Evolutionary conservation across 2,888 invertebrate genomes (phyloP), one percentile per base, ranked within the genome.

Genomic region (Malacosoma neustria): DNA sequence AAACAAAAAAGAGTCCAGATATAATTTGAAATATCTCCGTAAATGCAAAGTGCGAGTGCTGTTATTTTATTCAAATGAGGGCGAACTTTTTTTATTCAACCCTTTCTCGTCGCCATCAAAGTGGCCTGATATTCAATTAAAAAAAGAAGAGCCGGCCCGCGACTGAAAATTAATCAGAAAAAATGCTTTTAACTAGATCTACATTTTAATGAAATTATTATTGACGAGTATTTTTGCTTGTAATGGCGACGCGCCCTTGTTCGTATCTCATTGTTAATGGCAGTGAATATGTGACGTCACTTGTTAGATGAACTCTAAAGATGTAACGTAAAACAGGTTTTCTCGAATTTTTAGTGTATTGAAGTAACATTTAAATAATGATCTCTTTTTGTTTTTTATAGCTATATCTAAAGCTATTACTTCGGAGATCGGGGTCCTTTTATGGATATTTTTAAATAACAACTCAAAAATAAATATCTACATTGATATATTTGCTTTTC

Each of bases 21-120:
- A 84, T 85, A 85, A 85, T 85, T 84, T 82, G 82, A 82, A 85
- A 85, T 85, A 85, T 85, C 84, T 81, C 79, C 80, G 85, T 81
- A 84, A 85, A 85, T 82, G 85, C 81, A 82, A 84, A 85, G 82
- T 80, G 80, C 68, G 84, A 85, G 85, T 82, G 81, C 81, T 84
- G 85, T 85, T 85, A 85, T 85, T 85, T 85, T 85, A 85, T 85
- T 85, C 84, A 85, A 85, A 85, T 85, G 84, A 85, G 85, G 80
- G 71, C 63, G 72, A 82, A 80, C 75, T 82, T 84, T 85, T 76
- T 81, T 22, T 22, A 7, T 80, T 61, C 67, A 81, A 75, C 81
- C 85, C 75, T 77, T 82, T 81, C 79, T 71, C 76, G 68, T 59
- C 72, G 75, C 82, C 84, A 82, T 85, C 84, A 85, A 85, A 85